These are phyloP conservation scores for Notodonta dromedarius DNA, from an alignment of 2,888 invertebrate species.

Conservation along the genomic window DNA sequence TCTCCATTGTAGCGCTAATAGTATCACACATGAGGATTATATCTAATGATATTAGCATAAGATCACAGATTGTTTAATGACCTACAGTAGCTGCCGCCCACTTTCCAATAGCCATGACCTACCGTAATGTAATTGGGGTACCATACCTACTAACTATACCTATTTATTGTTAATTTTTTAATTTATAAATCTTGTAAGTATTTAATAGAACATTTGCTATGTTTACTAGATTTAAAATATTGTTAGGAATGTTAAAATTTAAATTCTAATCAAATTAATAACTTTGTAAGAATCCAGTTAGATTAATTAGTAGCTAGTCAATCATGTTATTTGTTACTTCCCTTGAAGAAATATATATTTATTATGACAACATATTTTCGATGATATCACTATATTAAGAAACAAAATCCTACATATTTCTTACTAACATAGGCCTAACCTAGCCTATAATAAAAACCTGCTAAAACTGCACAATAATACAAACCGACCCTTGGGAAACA, in stretches of 20 bases:
- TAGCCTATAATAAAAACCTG: slow-evolving; percentile 6
- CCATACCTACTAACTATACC: not conserved
- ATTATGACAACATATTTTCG: too few relatives aligned
- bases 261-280: not conserved
- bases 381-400: too few relatives aligned
- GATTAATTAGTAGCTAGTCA: not conserved
- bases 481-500: slow-evolving; percentile 44
- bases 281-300: not conserved
- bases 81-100: not conserved
- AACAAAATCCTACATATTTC: too few relatives aligned
- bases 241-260: too few relatives aligned
- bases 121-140: not conserved
- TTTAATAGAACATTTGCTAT: too few relatives aligned
- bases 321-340: not conserved
- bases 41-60: not conserved
- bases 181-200: too few relatives aligned
- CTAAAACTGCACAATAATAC: slow-evolving; percentile 24
- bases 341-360: too few relatives aligned
- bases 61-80: not conserved
- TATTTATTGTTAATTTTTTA: too few relatives aligned
- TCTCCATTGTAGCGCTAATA: not conserved
- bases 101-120: not conserved
- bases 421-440: slow-evolving; percentile 3
- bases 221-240: too few relatives aligned
- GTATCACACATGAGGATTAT: not conserved